Conservation (phyloP, 2,113 vertebrate species). For the Neodon shergylaensis region DNA sequence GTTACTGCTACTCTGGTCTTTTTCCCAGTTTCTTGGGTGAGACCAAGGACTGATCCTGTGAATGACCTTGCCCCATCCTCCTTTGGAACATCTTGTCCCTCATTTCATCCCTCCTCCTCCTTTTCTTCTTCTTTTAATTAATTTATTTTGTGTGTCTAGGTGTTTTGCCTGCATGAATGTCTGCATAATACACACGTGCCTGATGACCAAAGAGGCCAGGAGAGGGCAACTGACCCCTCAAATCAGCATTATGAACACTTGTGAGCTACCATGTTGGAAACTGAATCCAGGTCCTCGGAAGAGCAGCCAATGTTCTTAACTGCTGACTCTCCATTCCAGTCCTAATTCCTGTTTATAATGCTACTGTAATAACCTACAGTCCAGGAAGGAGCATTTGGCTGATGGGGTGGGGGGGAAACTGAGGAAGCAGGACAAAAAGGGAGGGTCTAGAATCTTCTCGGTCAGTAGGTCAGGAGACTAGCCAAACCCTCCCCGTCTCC, state of each 20-base stretch:
- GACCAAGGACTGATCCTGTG: background rate
- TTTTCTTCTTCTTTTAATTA: background rate
- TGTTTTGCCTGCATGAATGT: background rate
- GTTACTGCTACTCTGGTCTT: background rate
- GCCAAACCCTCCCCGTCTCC: background rate
- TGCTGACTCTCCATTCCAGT: background rate
- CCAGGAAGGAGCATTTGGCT: background rate
- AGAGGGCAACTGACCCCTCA: too few species aligned
- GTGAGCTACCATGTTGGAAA: background rate
- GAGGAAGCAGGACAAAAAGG: background rate
- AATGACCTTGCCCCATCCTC: background rate
- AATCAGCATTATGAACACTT: background rate
- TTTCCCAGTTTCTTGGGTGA: conserved; percentile 38
- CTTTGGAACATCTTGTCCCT: background rate
- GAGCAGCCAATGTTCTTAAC: background rate
- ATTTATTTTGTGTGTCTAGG: background rate
- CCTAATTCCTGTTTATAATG: background rate
- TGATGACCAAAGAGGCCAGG: background rate
- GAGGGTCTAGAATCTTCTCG: conserved; percentile 3
- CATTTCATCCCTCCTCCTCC: too few species aligned
- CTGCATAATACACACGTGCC: background rate
- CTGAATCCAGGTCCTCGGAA: background rate
- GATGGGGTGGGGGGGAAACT: background rate
- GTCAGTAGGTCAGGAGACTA: background rate
- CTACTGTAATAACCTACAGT: background rate